Evolutionary conservation across 2,888 invertebrate species (phyloP), one percentile per base, ranked within the genome.

Genomic region (Anticlea derivata): DNA sequence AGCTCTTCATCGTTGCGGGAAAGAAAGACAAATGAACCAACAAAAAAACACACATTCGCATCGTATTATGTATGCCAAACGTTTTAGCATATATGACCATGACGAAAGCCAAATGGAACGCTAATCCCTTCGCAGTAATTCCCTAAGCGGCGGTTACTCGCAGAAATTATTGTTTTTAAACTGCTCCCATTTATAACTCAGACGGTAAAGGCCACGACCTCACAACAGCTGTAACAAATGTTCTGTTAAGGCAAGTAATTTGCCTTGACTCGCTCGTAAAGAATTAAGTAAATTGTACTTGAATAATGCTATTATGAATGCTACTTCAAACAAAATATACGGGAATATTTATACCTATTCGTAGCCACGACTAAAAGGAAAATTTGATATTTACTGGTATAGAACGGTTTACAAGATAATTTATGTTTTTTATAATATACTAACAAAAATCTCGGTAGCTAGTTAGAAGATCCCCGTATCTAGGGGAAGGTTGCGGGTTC

Each of bases 211-310:
- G 51, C 35, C 45, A 11, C 30, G 45, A 50, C 33, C 33, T 39
- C 38, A 8, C 50, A 37, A 27, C 50, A 50, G 50, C 50, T 50
- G 50, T 39, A 34, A 20, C 50, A 40, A 45, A 50, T 45, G 45
- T 45, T 17, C 43, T 50, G 50, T 37, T 24, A 44, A 44, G 40
- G 46, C 46, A 46, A 46, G 40, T 44, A 26, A 50, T 44, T 33
- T 12, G 17, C 13, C 20, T 43, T 26, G 5, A 29, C 43, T 37
- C 31, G 30, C 44, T 38, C 50, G 50, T 44, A 38, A 44, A 43
- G 50, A 44, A 50, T 35, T 41, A 43, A 38, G 43, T 26, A 43
- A 41, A 43, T 43, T 50, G 33, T 33, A 33, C 37, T 44, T 31
- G 26, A 50, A 38, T 44, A 38, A 50, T 43, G 26, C 12, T 11